Conservation (phyloP, 1,140 invertebrate genomes). For the Zelostemma sp. region DNA sequence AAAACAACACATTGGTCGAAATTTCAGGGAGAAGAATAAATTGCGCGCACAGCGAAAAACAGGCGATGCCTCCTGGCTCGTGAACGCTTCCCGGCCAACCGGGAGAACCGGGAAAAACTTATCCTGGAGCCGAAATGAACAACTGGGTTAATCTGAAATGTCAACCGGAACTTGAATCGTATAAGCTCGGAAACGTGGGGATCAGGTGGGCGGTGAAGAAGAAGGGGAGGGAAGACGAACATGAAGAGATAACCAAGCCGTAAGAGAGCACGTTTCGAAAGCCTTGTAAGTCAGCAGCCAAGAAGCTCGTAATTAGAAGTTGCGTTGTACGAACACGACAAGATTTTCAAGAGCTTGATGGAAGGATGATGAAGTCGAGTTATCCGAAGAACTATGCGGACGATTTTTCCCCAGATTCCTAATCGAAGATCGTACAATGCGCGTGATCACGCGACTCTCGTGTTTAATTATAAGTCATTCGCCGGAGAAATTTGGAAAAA, state of each 20-base stretch:
- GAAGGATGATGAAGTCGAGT: constrained; percentile 34
- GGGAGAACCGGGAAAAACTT: constrained; percentile 38
- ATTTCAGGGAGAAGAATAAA: constrained; percentile 53
- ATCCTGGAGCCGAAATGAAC: constrained; percentile 54
- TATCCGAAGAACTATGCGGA: not conserved
- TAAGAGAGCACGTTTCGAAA: constrained; percentile 49
- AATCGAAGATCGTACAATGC: no score
- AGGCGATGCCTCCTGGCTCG: constrained; percentile 24
- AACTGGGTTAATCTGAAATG: constrained; percentile 63
- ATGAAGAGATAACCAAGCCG: constrained; percentile 46
- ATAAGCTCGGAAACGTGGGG: constrained; percentile 17
- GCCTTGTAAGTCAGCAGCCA: constrained; percentile 49
- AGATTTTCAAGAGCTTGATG: constrained; percentile 44
- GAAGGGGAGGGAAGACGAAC: constrained; percentile 1
- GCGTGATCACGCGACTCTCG: no score
- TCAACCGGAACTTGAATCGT: constrained; percentile 50
- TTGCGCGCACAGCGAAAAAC: constrained; percentile 38
- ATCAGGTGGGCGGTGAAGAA: constrained; percentile 8
- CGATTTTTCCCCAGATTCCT: no score
- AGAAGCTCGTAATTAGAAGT: constrained; percentile 57
- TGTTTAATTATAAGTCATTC: no score
- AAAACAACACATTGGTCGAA: constrained; percentile 29
- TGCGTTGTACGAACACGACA: constrained; percentile 36
- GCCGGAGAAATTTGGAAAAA: no score
- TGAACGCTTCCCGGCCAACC: constrained; percentile 29